Evolutionary conservation across 2,888 invertebrate genomes (phyloP).

Genomic region (Odontocerum albicorne): DNA sequence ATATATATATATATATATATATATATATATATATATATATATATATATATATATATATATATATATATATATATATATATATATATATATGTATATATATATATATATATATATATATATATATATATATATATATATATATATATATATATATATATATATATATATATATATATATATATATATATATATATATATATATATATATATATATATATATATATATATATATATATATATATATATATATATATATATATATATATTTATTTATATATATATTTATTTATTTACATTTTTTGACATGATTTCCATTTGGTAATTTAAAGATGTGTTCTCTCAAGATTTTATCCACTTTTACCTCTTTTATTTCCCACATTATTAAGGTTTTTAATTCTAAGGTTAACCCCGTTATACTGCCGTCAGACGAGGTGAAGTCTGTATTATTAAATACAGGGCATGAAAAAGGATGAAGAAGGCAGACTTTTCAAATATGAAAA

Average conservation of each 20-base stretch:
- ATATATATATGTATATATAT: not conserved
- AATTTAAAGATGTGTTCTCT: no score
- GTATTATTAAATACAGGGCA: no score
- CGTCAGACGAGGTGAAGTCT: no score
- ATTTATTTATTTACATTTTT: no score
- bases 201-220: not conserved
- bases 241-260: not conserved
- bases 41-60: slow-evolving; percentile 9
- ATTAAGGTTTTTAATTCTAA: no score
- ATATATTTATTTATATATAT: not conserved
- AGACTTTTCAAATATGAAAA: no score
- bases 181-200: not conserved
- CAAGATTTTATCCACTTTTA: no score
- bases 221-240: not conserved
- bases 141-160: not conserved
- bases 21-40: slow-evolving; percentile 17
- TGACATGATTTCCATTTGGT: no score
- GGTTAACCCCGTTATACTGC: no score
- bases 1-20: slow-evolving; percentile 16
- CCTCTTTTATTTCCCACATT: no score
- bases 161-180: not conserved
- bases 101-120: not conserved
- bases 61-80: not conserved
- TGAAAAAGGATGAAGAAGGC: no score
- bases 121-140: not conserved